Evolutionary conservation across 2,113 vertebrate species (phyloP).

Genomic region (Corydoras sp.): DNA sequence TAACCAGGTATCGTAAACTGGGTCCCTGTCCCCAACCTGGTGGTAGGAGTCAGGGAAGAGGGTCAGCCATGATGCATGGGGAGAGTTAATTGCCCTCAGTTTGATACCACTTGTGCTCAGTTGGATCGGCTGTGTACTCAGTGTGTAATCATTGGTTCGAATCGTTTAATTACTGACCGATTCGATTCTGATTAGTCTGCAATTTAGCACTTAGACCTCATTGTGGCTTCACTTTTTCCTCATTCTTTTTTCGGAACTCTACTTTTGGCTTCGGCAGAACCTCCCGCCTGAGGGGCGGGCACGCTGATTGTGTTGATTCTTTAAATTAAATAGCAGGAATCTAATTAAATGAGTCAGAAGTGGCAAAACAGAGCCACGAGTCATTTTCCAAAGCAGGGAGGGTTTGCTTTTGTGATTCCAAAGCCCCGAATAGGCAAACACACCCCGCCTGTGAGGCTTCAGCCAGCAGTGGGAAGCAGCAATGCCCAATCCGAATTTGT

Average conservation of each 20-base stretch:
- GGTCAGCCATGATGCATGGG: too few species aligned
- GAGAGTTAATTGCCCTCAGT: too few species aligned
- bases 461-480: conserved; percentile 47
- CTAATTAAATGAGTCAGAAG: conserved; percentile 50
- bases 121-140: too few species aligned
- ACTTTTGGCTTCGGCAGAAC: not conserved
- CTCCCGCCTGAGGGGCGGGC: conserved; percentile 1
- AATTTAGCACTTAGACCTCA: not conserved
- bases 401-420: conserved; percentile 62
- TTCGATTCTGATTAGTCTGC: not conserved
- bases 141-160: too few species aligned
- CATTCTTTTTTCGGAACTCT: too few species aligned
- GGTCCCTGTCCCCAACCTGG: too few species aligned
- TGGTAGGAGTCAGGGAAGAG: too few species aligned
- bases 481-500: conserved; percentile 58
- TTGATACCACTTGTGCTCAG: too few species aligned
- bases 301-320: not conserved
- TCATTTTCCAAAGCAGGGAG: conserved; percentile 29
- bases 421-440: conserved; percentile 64
- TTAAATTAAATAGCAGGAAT: conserved; percentile 23
- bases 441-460: conserved; percentile 56
- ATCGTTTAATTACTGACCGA: not conserved
- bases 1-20: too few species aligned
- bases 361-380: conserved; percentile 34
- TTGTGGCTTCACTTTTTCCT: not conserved